Conservation (phyloP, 2,113 vertebrate species). For the Sorex fumeus region DNA sequence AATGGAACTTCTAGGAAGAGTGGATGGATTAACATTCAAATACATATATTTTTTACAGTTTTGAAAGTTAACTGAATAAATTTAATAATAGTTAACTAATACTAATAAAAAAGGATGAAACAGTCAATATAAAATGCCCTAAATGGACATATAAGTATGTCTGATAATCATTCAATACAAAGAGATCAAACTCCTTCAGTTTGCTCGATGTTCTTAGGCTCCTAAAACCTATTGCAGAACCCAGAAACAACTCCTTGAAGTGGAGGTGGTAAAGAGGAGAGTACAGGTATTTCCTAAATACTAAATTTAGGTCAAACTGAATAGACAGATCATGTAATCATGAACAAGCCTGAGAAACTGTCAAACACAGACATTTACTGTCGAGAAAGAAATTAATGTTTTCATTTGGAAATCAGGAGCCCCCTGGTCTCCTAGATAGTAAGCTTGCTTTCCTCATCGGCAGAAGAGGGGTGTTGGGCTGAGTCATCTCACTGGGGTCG, state of each 20-base stretch:
- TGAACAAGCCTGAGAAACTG: background rate
- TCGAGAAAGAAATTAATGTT: no score
- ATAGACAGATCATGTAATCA: background rate
- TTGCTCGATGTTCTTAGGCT: background rate
- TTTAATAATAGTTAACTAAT: background rate
- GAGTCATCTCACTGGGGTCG: background rate
- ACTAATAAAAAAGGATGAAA: no score
- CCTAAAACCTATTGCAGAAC: background rate
- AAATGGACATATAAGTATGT: background rate
- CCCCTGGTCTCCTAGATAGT: background rate
- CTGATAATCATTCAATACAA: constrained; percentile 24
- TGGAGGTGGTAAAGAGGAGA: rapidly evolving
- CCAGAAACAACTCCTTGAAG: background rate
- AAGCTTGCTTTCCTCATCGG: background rate
- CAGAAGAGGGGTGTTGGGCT: background rate
- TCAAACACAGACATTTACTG: no score
- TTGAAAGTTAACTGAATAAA: background rate
- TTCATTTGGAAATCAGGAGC: background rate
- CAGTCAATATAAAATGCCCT: background rate
- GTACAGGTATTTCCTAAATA: background rate
- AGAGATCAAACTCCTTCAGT: background rate
- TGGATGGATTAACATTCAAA: background rate
- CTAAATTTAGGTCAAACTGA: background rate
- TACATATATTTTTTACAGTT: background rate
- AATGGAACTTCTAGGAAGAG: background rate